Percentiles rank a stretch among this genome's conserved stretches.
These are phyloP conservation scores for Butorides virescens DNA, from an alignment of 2,113 vertebrate genomes.

Conservation along the genomic window DNA sequence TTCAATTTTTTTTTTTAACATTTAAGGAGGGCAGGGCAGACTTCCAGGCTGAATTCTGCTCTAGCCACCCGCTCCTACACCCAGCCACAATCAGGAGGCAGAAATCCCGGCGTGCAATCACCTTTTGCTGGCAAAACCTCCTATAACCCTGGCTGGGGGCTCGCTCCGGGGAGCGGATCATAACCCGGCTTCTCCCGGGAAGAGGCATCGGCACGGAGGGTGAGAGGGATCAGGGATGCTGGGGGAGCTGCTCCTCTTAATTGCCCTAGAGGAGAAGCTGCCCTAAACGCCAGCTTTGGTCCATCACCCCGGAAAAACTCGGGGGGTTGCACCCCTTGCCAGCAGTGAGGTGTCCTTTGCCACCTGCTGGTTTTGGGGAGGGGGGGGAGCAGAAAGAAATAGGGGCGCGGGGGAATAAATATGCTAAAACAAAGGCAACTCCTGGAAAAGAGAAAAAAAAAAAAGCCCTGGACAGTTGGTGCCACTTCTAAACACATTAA, in stretches of 20 bases:
- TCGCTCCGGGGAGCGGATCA: accelerated
- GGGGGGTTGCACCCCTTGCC: background rate
- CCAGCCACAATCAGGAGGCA: background rate
- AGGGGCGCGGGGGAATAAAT: background rate
- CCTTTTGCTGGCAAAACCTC: background rate
- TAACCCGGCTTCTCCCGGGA: background rate
- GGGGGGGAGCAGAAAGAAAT: background rate
- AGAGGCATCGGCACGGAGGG: background rate
- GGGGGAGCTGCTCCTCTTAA: background rate
- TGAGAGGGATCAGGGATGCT: background rate
- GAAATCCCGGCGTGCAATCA: background rate
- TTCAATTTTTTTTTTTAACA: background rate
- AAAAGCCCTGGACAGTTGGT: background rate
- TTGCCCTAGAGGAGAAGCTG: background rate
- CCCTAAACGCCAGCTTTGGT: accelerated
- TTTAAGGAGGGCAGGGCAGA: background rate
- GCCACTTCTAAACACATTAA: slow-evolving; percentile 1
- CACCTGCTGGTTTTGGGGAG: accelerated
- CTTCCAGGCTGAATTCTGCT: background rate
- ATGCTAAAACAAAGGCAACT: background rate
- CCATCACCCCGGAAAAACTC: background rate
- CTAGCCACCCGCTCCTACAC: background rate
- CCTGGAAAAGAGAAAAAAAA: background rate
- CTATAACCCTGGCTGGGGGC: background rate
- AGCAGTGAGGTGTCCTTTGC: background rate